Percentiles rank a stretch among this genome's conserved stretches.
These are phyloP conservation scores for Psittacus erithacus DNA, from an alignment of 2,113 vertebrate genomes.

Conservation along the genomic window DNA sequence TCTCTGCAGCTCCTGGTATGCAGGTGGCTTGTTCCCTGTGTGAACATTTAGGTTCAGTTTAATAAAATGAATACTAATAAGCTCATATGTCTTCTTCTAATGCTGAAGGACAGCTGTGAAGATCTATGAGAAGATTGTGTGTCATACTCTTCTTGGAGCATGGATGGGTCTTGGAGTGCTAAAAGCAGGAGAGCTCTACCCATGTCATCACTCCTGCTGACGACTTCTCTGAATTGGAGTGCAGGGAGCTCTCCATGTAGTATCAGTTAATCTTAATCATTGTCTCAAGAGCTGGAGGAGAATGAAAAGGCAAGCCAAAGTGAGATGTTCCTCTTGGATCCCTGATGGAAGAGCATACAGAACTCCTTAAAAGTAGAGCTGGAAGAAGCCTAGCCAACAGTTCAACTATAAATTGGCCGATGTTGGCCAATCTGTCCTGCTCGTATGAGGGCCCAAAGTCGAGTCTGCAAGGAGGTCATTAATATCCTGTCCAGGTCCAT, in stretches of 20 bases:
- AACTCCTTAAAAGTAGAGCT: neutral
- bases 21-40: neutral
- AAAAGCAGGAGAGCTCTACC: neutral
- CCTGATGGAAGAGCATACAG: neutral
- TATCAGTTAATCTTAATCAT: neutral
- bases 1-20: neutral
- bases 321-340: neutral
- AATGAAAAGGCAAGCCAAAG: neutral
- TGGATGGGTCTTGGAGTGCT: neutral
- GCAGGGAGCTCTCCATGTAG: neutral
- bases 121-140: neutral
- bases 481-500: neutral
- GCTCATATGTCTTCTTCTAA: neutral
- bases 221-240: neutral
- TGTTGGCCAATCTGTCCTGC: neutral
- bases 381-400: neutral
- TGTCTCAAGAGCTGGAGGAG: neutral
- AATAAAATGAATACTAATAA: neutral
- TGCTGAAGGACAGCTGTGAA: neutral
- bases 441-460: neutral
- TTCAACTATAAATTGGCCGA: neutral
- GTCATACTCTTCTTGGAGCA: neutral
- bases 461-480: neutral
- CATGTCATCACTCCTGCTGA: fast-evolving
- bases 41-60: neutral